These are phyloP conservation scores for Dendrolimus punctatus DNA, from an alignment of 1,140 invertebrate genomes.

Conservation along the genomic window DNA sequence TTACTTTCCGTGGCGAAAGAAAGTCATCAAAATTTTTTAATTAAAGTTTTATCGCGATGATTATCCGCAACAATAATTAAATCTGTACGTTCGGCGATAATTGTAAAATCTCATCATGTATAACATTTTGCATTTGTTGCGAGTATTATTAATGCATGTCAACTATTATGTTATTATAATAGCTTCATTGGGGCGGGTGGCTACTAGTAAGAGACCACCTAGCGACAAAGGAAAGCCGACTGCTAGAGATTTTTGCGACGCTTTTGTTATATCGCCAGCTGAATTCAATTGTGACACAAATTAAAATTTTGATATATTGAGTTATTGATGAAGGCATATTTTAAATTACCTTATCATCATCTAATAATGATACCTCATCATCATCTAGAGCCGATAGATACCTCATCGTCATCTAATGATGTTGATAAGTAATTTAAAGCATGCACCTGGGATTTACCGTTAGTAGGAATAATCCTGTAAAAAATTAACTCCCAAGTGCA, in stretches of 20 bases:
- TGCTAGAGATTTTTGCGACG: conserved; percentile 56
- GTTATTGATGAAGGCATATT: too few species aligned
- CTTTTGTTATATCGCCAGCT: conserved; percentile 37
- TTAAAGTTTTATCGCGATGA: conserved; percentile 40
- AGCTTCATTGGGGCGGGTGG: conserved; percentile 42
- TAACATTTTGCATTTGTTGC: conserved; percentile 4
- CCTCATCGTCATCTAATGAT: too few species aligned
- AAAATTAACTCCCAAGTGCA: too few species aligned
- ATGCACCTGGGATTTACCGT: too few species aligned
- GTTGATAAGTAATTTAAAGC: too few species aligned
- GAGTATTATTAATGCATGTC: conserved; percentile 39
- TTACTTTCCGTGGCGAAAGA: conserved; percentile 29
- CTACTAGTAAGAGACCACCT: conserved; percentile 53
- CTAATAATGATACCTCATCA: too few species aligned
- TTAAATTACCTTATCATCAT: too few species aligned
- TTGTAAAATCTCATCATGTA: conserved; percentile 30
- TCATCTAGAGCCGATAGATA: too few species aligned
- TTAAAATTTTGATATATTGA: too few species aligned
- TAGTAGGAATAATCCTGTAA: too few species aligned
- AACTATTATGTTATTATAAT: conserved; percentile 68
- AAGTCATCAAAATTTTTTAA: conserved; percentile 47
- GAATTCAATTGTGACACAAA: conserved; percentile 33
- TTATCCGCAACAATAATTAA: conserved; percentile 39
- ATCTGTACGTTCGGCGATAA: conserved; percentile 28
- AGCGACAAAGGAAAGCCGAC: conserved; percentile 61